phyloP scores from a whole-genome alignment of 1,140 invertebrate species.

The Leptonema lineaticorne region DNA sequence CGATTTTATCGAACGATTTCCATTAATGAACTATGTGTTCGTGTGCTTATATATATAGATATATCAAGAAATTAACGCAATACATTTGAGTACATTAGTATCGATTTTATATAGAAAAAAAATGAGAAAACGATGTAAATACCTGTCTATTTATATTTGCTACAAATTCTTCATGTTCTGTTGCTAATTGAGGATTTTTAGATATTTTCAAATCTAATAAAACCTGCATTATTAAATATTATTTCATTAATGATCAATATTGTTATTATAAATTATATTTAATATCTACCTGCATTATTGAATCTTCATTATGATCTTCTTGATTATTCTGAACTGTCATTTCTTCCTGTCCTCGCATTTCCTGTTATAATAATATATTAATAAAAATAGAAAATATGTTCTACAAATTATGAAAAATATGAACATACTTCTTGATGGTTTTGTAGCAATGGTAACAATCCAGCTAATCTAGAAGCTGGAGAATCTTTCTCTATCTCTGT shows the following conservation, averaged over 20 bases:
- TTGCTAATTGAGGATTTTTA: slow-evolving; percentile 22
- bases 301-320: neutral
- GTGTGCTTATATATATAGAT: too few species aligned
- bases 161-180: slow-evolving; percentile 40
- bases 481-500: slow-evolving; percentile 19
- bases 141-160: slow-evolving; percentile 41
- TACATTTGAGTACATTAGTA: too few species aligned
- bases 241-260: too few species aligned
- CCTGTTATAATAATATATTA: neutral
- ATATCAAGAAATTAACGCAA: too few species aligned
- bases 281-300: neutral
- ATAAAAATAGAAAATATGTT: neutral
- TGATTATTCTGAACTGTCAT: neutral
- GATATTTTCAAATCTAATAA: slow-evolving; percentile 35
- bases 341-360: neutral
- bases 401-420: neutral
- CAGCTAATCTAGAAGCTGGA: slow-evolving; percentile 29
- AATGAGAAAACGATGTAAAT: too few species aligned
- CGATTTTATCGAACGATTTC: too few species aligned
- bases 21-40: too few species aligned
- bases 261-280: too few species aligned
- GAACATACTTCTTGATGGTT: slow-evolving; percentile 35
- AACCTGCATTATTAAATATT: slow-evolving; percentile 25
- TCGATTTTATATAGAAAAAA: too few species aligned
- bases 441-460: slow-evolving; percentile 23